Evolutionary conservation across 2,888 invertebrate genomes (phyloP).

Genomic region (Tinea pellionella): DNA sequence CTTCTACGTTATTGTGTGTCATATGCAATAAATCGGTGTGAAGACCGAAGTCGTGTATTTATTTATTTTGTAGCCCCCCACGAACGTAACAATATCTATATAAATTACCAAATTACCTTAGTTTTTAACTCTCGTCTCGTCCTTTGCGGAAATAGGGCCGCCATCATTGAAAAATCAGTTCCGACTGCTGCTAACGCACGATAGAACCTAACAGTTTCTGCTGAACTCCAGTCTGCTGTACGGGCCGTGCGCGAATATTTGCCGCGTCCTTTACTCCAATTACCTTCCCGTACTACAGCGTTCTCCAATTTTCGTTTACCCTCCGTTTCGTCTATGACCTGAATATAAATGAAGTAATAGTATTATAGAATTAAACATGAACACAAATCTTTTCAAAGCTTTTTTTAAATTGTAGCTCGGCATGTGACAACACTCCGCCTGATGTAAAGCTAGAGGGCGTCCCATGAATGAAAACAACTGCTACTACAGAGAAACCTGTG

Average conservation of each 20-base stretch:
- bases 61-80: too few relatives aligned
- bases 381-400: too few relatives aligned
- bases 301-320: conserved; percentile 72
- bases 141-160: conserved; percentile 82
- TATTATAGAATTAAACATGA: neutral
- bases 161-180: conserved; percentile 93
- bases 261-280: conserved; percentile 70
- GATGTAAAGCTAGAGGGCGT: too few relatives aligned
- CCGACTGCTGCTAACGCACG: conserved; percentile 89
- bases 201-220: conserved; percentile 92
- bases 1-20: too few relatives aligned
- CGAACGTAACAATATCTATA: too few relatives aligned
- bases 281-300: conserved; percentile 70
- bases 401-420: too few relatives aligned
- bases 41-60: too few relatives aligned
- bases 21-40: too few relatives aligned
- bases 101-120: conserved; percentile 61
- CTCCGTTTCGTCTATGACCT: conserved; percentile 78
- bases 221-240: conserved; percentile 78
- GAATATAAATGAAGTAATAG: conserved; percentile 14
- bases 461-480: too few relatives aligned
- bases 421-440: too few relatives aligned
- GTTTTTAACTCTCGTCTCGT: conserved; percentile 85
- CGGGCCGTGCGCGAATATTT: conserved; percentile 76
- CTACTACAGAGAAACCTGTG: too few relatives aligned